Evolutionary conservation across 2,888 invertebrate species (phyloP).

Genomic region (Ischnura elegans): DNA sequence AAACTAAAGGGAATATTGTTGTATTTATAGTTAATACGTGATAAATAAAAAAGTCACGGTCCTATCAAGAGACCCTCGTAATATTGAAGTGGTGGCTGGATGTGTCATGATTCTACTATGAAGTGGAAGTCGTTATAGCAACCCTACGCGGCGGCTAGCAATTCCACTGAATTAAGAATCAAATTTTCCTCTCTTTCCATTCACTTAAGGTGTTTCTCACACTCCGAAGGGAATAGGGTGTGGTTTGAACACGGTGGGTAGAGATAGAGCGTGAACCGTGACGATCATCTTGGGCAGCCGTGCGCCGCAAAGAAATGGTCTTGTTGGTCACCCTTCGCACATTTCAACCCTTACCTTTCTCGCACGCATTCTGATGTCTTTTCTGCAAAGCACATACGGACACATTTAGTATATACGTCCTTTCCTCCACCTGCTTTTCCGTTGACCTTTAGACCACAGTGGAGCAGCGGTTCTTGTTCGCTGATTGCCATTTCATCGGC

Average conservation of each 20-base stretch:
- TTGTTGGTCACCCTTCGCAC: slow-evolving; percentile 1
- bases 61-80: too few relatives aligned
- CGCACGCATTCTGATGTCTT: too few relatives aligned
- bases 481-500: slow-evolving; percentile 41
- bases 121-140: too few relatives aligned
- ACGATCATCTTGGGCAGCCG: slow-evolving; percentile 48
- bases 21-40: too few relatives aligned
- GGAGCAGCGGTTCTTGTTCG: neutral
- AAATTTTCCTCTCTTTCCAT: neutral
- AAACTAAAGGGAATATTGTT: too few relatives aligned
- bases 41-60: too few relatives aligned
- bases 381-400: too few relatives aligned
- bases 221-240: neutral
- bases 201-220: neutral
- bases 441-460: neutral
- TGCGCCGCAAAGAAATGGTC: slow-evolving; percentile 24
- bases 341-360: neutral
- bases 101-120: too few relatives aligned
- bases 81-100: too few relatives aligned
- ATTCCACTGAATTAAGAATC: too few relatives aligned
- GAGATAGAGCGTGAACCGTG: slow-evolving; percentile 22
- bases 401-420: neutral
- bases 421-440: too few relatives aligned
- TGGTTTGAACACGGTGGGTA: neutral
- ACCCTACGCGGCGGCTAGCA: too few relatives aligned